Percentiles rank a stretch among this genome's conserved stretches.
These are phyloP conservation scores for Pseudolaguvia tuberculata DNA, from an alignment of 2,113 vertebrate genomes.

Conservation along the genomic window DNA sequence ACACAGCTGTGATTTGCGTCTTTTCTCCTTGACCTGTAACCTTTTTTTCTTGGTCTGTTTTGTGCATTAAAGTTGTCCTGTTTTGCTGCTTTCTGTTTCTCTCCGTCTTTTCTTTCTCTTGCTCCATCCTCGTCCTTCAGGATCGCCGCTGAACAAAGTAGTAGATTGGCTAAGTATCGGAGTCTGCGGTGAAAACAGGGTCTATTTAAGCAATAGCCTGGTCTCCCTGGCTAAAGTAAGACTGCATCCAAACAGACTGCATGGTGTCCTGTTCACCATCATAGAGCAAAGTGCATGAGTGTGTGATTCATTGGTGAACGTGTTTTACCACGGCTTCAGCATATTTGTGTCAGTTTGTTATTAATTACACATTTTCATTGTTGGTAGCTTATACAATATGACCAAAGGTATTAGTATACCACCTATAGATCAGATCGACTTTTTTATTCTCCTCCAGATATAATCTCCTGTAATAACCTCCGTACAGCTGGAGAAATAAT, in stretches of 20 bases:
- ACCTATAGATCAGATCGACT: too few relatives aligned
- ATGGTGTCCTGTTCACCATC: conserved; percentile 56
- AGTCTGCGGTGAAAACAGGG: conserved; percentile 88
- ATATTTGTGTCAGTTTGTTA: not conserved
- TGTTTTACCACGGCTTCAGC: conserved; percentile 36
- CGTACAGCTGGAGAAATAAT: too few relatives aligned
- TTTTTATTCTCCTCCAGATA: too few relatives aligned
- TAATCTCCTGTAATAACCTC: too few relatives aligned
- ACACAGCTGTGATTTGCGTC: not conserved
- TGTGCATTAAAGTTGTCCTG: conserved; percentile 29
- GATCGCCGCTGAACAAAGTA: conserved; percentile 99
- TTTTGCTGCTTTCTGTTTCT: conserved; percentile 28
- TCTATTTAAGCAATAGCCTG: conserved; percentile 68
- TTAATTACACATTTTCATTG: not conserved
- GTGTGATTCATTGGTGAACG: conserved; percentile 24
- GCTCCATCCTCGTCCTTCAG: conserved; percentile 69
- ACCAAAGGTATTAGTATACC: too few relatives aligned
- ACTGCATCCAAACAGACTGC: conserved; percentile 52
- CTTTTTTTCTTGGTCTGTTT: not conserved
- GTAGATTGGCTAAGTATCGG: conserved; percentile 99
- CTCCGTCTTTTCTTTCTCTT: conserved; percentile 40
- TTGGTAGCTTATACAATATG: too few relatives aligned
- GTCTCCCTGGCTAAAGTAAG: conserved; percentile 82
- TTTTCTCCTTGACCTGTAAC: not conserved
- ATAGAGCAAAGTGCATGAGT: conserved; percentile 62